Evolutionary conservation across 2,113 vertebrate genomes (phyloP).

Genomic region (Chunga burmeisteri): DNA sequence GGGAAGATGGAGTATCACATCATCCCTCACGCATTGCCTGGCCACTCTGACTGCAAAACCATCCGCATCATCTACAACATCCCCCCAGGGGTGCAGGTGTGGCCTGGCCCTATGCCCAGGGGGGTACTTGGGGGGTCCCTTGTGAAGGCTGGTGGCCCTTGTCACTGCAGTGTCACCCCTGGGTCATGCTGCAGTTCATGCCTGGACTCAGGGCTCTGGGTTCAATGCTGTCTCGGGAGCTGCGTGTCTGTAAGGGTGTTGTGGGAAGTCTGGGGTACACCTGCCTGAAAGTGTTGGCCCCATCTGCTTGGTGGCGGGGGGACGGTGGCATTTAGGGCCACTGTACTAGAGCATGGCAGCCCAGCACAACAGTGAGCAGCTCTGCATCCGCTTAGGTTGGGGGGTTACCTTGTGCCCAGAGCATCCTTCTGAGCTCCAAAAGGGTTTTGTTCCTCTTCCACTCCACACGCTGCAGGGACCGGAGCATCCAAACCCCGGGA

Average conservation of each 20-base stretch:
- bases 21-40: slow-evolving; percentile 92
- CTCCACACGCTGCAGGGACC: slow-evolving; percentile 77
- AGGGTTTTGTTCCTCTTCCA: background rate
- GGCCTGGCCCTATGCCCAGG: background rate
- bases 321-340: background rate
- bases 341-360: fast-evolving
- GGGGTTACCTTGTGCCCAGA: background rate
- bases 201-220: background rate
- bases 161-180: fast-evolving
- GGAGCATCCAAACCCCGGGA: slow-evolving; percentile 91
- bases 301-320: background rate
- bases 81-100: slow-evolving; percentile 91
- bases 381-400: background rate
- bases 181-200: background rate
- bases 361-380: background rate
- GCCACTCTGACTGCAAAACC: slow-evolving; percentile 90
- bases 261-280: background rate
- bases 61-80: slow-evolving; percentile 97
- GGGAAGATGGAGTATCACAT: slow-evolving; percentile 98
- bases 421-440: background rate
- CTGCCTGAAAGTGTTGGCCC: fast-evolving
- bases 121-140: background rate
- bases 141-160: background rate
- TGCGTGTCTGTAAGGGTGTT: background rate
- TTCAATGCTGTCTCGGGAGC: background rate